Evolutionary conservation across 2,113 vertebrate species (phyloP), one percentile per base, ranked within the genome.

Genomic region (Macroglossus sobrinus): DNA sequence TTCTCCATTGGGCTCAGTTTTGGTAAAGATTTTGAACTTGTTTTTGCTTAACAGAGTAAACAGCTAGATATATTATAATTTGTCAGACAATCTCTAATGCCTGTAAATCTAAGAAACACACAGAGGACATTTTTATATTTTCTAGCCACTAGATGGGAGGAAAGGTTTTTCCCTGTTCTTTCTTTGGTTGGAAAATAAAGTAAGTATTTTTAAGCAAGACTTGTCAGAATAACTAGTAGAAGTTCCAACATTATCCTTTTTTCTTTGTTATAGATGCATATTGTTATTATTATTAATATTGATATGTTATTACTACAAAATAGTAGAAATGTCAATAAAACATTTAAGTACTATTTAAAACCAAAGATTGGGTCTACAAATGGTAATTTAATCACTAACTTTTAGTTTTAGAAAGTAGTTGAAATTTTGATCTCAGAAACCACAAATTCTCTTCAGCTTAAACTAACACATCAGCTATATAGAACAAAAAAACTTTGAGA

Each of bases 71-170:
- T 19, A 68, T 85, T 79, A 72, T 59, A 75, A 75, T 66, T 53
- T 79, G 22, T 81, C 38, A 92, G 55, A 84, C 22, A 74, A 55
- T 33, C 18, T 53, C 53, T 72, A 78, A 53, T 92, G 59, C 26
- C 21, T 85, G 18, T 40, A 95, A 95, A 82, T 91, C 72, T 72
- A 85, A 93, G 74, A 93, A 94, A 84, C 9, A 74, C 66, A 76
- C 2, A 94, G 79, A 87, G 33, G 47, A 64, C 68, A 80, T 45
- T 91, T 93, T 88, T 87, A 81, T 78, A 84, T 94, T 97, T 94
- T 97, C 97, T 89, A 97, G 94, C 96, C 97, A 96, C 91, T 97
- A 97, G 98, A 97, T 93, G 85, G 94, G 76, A 97, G 61, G 30
- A 90, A 94, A 92, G 84, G 4, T 15, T 93, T 93, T 91, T 59